phyloP scores from a whole-genome alignment of 2,113 vertebrate genomes.

The Dascyllus trimaculatus region DNA sequence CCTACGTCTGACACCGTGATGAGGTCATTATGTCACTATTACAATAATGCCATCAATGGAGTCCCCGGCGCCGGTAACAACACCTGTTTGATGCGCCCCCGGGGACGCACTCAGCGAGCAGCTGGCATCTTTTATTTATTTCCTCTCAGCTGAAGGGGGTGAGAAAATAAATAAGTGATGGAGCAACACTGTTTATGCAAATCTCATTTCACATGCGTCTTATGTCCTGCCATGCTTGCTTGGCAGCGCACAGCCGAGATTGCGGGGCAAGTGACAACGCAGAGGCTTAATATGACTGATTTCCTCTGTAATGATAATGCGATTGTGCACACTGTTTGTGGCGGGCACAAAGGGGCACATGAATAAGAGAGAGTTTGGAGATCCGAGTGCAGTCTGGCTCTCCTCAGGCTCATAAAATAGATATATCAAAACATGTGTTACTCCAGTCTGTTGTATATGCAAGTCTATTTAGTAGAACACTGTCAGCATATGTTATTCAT shows the following conservation, averaged over 20 bases:
- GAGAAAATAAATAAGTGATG: constrained; percentile 74
- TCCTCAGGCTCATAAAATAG: constrained; percentile 10
- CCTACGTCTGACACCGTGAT: constrained; percentile 35
- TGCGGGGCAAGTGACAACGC: constrained; percentile 71
- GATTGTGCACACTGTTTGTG: constrained; percentile 66
- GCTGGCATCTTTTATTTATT: constrained; percentile 44
- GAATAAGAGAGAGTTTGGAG: constrained; percentile 45
- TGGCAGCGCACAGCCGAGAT: constrained; percentile 69
- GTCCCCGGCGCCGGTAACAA: constrained; percentile 18
- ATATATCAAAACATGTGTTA: constrained; percentile 24
- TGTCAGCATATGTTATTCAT: constrained; percentile 47
- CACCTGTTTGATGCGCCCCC: constrained; percentile 56
- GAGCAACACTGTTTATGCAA: constrained; percentile 78
- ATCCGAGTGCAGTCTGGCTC: constrained; percentile 15
- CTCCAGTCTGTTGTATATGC: constrained; percentile 35
- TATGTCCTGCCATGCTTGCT: constrained; percentile 64
- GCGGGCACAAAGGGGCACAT: constrained; percentile 56
- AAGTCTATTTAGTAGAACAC: constrained; percentile 45
- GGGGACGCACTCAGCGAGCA: constrained; percentile 33
- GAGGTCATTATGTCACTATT: constrained; percentile 67
- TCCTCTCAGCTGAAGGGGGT: constrained; percentile 30
- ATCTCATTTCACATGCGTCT: constrained; percentile 81
- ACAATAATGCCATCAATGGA: constrained; percentile 42
- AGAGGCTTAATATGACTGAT: constrained; percentile 77
- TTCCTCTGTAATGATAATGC: constrained; percentile 78